These are phyloP conservation scores for Bellardia pandia DNA, from an alignment of 2,888 invertebrate species.

Conservation along the genomic window DNA sequence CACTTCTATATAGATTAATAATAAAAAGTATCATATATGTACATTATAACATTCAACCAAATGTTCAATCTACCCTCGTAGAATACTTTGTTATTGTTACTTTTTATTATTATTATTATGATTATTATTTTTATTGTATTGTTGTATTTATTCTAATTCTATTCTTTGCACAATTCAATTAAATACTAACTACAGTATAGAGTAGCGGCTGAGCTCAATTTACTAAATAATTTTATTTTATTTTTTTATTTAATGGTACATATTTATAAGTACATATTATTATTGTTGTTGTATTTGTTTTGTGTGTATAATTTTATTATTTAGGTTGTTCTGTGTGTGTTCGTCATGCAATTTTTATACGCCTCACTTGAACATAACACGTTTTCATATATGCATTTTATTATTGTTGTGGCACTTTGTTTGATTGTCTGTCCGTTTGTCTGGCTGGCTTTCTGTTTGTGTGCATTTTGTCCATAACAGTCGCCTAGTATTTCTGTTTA, in stretches of 20 bases:
- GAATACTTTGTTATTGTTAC: constrained; percentile 1
- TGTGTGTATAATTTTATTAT: constrained; percentile 48
- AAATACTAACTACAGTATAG: constrained; percentile 32
- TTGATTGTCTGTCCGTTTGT: not conserved
- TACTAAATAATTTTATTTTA: constrained; percentile 34
- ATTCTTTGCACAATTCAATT: constrained; percentile 50
- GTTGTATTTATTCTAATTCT: constrained; percentile 34
- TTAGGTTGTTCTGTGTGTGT: constrained; percentile 54
- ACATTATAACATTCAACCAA: not conserved
- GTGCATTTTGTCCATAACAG: not conserved
- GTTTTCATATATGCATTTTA: constrained; percentile 54
- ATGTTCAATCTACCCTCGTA: constrained; percentile 1
- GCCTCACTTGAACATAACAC: constrained; percentile 64
- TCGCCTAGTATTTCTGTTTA: constrained; percentile 25
- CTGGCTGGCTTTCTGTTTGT: constrained; percentile 4
- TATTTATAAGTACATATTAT: not conserved
- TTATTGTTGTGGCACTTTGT: constrained; percentile 37
- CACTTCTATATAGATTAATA: too few species aligned
- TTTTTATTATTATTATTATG: constrained; percentile 31
- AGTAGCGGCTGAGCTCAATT: constrained; percentile 47
- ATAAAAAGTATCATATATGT: too few species aligned
- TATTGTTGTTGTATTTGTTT: constrained; percentile 26
- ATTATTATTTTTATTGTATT: constrained; percentile 34
- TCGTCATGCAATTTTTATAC: constrained; percentile 67
- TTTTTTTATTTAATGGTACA: constrained; percentile 5